Base-by-base conservation (phyloP, 2,113 vertebrate genomes). In the Thunnus maccoyii region DNA sequence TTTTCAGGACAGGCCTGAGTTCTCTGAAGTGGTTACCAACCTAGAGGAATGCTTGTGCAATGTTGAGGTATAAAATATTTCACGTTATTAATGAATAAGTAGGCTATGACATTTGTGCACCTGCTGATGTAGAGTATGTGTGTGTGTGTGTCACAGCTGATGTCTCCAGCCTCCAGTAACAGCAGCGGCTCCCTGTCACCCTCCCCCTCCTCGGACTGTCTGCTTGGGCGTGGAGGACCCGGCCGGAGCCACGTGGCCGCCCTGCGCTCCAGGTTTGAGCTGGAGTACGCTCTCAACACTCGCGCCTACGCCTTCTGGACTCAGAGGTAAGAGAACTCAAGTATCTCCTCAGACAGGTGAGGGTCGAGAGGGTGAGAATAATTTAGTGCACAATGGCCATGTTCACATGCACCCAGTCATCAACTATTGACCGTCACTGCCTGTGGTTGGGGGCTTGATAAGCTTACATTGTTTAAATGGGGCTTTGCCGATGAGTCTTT, bases 131-230 rank as follows among this genome's bases (percentile, higher is more conserved):
- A 9, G 30, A 4, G n/a, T 76, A 2, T 52, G 25, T 47, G 22
- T 55, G 22, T 68, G 22, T 67, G 18, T 52, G 44, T 58, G 75
- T 9, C 47, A 1, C 91, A 99, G 97, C 54, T 99, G 64, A 98
- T 99, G 97, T 99, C 97, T 78, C 97, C 97, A 12, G 95, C 96
- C 47, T 99, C 97, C 63, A 98, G 97, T 89, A 99, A 97, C 89
- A 99, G 98, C 94, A 99, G 97, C 0, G 97, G 97, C 1, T 99
- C 97, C 25, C 94, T 98, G 69, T 99, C 97, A 0, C 97, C 97
- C 22, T 97, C 96, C 2, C 96, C 96, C 0, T 99, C 97, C 5
- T 97, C 96, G 0, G 97, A 98, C 90, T 97, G 97, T 13, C 95
- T 99, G n/a, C 85, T 86, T 0, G 94, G 92, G 0, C 94, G 95